phyloP scores from a whole-genome alignment of 2,888 invertebrate genomes.

The Dolomedes plantarius region DNA sequence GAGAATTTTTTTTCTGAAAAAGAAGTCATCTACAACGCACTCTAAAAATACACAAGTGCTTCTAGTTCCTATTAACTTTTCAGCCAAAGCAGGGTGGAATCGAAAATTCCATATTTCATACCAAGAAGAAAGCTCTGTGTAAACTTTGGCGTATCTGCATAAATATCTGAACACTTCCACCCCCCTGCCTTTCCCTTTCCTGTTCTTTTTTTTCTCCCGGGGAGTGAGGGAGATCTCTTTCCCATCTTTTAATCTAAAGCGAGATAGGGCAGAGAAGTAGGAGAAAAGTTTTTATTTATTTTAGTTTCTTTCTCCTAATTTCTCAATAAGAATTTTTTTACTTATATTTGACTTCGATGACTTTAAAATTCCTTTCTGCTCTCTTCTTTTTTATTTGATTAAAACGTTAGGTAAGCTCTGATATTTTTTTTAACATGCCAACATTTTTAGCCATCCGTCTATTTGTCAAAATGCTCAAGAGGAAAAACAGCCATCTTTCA shows the following conservation, averaged over 20 bases:
- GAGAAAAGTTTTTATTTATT: not conserved
- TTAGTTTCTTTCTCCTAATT: not conserved
- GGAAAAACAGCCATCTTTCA: too few relatives aligned
- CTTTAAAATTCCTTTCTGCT: too few relatives aligned
- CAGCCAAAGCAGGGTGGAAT: conserved; percentile 1
- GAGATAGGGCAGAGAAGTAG: not conserved
- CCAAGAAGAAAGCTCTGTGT: conserved; percentile 5
- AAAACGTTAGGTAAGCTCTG: too few relatives aligned
- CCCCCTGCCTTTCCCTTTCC: not conserved
- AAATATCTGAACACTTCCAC: not conserved
- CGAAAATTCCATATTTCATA: conserved; percentile 4
- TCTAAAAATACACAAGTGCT: not conserved
- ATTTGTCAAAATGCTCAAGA: too few relatives aligned
- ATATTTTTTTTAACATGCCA: too few relatives aligned
- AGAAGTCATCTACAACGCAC: not conserved
- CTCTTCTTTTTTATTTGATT: too few relatives aligned
- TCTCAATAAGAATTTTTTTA: not conserved
- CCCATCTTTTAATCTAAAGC: not conserved
- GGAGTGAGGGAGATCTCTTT: not conserved
- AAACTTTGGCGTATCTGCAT: not conserved
- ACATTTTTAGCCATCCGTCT: too few relatives aligned
- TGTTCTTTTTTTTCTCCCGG: not conserved
- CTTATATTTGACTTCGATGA: too few relatives aligned
- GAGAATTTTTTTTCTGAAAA: not conserved
- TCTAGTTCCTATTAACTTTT: not conserved